phyloP scores from a whole-genome alignment of 2,797 vertebrate genomes.

The Tachyglossus aculeatus region DNA sequence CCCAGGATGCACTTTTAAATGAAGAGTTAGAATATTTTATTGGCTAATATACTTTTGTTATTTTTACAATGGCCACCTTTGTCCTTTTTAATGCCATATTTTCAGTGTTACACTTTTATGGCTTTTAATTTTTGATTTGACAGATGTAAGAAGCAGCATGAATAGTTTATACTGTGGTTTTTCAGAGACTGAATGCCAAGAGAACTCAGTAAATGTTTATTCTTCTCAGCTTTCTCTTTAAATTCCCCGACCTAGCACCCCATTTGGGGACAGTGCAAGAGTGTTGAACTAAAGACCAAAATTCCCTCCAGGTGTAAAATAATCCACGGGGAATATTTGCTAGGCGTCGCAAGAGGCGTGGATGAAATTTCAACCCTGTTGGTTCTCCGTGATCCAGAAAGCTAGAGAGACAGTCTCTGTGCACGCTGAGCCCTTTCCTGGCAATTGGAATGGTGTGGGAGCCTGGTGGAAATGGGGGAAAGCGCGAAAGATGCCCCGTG shows the following conservation, averaged over 20 bases:
- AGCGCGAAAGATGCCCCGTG: conserved; percentile 77
- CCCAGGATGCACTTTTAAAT: conserved; percentile 85
- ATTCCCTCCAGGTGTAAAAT: conserved; percentile 83
- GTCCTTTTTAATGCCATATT: conserved; percentile 84
- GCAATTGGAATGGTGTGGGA: conserved; percentile 82
- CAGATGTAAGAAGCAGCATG: conserved; percentile 83
- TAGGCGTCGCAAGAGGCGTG: conserved; percentile 80
- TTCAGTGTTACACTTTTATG: conserved; percentile 85
- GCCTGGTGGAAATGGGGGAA: conserved; percentile 78
- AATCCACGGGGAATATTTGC: conserved; percentile 82
- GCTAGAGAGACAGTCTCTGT: conserved; percentile 81
- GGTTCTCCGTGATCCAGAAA: conserved; percentile 83
- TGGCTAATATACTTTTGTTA: conserved; percentile 84
- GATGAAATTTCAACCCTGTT: conserved; percentile 84
- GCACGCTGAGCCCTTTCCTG: conserved; percentile 79
- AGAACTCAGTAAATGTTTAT: conserved; percentile 85
- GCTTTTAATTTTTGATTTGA: conserved; percentile 82
- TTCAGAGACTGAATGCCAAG: conserved; percentile 84
- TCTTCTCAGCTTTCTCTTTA: conserved; percentile 84
- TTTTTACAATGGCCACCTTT: conserved; percentile 85
- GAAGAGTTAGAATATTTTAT: conserved; percentile 85
- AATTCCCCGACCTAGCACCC: conserved; percentile 81
- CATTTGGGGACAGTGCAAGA: conserved; percentile 84
- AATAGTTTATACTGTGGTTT: conserved; percentile 86
- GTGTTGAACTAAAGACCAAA: conserved; percentile 85